A percentile compares a stretch with the other conserved stretches of the same genome.
Evolutionary conservation across 2,113 vertebrate species (phyloP).

Genomic region (Indicator maculatus): DNA sequence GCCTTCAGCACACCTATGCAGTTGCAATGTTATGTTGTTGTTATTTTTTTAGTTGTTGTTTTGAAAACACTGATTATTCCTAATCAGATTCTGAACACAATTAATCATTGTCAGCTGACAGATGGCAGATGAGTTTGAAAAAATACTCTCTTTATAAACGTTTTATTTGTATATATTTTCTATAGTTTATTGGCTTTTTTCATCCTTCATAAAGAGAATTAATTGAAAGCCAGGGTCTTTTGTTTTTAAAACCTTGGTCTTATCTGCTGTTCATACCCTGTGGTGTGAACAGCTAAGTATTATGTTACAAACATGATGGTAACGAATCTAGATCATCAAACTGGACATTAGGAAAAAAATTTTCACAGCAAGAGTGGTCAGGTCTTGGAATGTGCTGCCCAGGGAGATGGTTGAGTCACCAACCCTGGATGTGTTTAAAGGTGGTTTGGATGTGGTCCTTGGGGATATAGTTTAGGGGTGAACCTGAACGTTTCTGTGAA

Average conservation of each 20-base stretch:
- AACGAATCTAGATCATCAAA: not conserved
- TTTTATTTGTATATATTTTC: not conserved
- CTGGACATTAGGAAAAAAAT: too few relatives aligned
- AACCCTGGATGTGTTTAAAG: too few relatives aligned
- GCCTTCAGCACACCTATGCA: not conserved
- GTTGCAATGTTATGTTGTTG: not conserved
- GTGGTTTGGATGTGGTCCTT: too few relatives aligned
- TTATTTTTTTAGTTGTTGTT: not conserved
- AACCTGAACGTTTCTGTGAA: not conserved
- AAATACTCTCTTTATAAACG: not conserved
- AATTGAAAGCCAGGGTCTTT: not conserved
- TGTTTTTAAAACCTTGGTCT: not conserved
- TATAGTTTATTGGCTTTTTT: not conserved
- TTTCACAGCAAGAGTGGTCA: too few relatives aligned
- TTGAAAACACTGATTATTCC: not conserved
- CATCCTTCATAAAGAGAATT: not conserved
- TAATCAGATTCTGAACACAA: not conserved
- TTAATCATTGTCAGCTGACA: conserved; percentile 4
- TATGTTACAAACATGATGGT: not conserved
- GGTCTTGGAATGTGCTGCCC: too few relatives aligned
- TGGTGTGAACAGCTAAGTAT: not conserved
- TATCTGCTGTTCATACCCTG: not conserved
- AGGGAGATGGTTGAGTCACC: too few relatives aligned
- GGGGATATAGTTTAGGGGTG: too few relatives aligned
- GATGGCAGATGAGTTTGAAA: not conserved